These are phyloP conservation scores for Calypte anna DNA, from an alignment of 2,113 vertebrate genomes.

Conservation along the genomic window DNA sequence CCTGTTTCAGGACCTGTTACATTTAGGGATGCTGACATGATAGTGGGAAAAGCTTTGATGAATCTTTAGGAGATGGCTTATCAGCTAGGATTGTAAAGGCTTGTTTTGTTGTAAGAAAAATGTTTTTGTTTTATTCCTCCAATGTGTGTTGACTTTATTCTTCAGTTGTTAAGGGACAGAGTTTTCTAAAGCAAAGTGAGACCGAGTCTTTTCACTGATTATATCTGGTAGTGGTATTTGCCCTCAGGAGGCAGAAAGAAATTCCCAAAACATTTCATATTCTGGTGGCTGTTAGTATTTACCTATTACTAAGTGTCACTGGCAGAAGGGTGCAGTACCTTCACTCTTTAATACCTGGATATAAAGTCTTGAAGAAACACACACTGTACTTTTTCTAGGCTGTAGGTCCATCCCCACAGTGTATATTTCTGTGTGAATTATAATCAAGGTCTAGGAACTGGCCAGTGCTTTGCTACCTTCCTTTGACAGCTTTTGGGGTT, in stretches of 20 bases:
- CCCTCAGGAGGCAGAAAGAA: neutral
- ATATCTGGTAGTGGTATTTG: neutral
- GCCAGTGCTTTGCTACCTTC: neutral
- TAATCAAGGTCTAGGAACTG: neutral
- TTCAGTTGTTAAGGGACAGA: neutral
- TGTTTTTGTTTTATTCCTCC: neutral
- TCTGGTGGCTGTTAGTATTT: neutral
- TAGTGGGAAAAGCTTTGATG: neutral
- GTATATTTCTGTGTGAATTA: slow-evolving; percentile 38
- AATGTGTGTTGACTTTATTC: neutral
- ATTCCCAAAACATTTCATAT: neutral
- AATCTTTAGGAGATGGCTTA: neutral
- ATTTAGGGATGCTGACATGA: neutral
- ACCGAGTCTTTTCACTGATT: neutral
- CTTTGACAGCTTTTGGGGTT: slow-evolving; percentile 10
- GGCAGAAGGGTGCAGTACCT: neutral
- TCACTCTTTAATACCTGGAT: neutral
- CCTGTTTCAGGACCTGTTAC: neutral
- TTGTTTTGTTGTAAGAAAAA: neutral
- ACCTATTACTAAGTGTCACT: neutral
- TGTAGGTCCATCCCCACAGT: neutral
- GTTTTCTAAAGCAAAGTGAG: neutral
- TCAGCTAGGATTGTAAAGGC: neutral
- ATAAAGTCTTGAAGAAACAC: slow-evolving; percentile 21
- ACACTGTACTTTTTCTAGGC: neutral